Evolutionary conservation across 2,113 vertebrate genomes (phyloP).

Genomic region (Vulpes lagopus): DNA sequence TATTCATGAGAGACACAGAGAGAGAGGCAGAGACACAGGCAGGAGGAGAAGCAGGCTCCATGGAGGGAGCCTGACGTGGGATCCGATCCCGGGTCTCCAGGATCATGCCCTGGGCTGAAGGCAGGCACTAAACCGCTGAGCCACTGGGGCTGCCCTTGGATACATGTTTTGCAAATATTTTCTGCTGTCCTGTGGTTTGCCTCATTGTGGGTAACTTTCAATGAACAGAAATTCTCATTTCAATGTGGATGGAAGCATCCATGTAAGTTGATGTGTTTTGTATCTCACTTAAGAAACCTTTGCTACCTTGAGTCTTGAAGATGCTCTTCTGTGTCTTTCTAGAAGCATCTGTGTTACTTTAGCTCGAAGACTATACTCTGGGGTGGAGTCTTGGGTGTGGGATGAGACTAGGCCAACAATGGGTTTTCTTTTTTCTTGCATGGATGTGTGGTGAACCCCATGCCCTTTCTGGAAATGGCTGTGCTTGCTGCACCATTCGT

Average conservation of each 20-base stretch:
- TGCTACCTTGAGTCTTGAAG: neutral
- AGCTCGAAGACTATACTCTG: neutral
- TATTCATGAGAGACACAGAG: too few species aligned
- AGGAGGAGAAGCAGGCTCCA: too few species aligned
- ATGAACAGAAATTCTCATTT: neutral
- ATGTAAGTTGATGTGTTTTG: neutral
- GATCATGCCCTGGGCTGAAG: too few species aligned
- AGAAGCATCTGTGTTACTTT: neutral
- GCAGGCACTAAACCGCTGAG: too few species aligned
- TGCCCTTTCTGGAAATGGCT: neutral
- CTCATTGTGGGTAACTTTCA: neutral
- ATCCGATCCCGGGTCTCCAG: too few species aligned
- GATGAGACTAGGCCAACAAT: too few species aligned
- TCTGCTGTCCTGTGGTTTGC: neutral
- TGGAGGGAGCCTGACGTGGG: too few species aligned
- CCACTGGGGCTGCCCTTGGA: neutral
- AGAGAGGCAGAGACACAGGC: too few species aligned
- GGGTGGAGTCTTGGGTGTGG: neutral
- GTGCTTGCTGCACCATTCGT: accelerated
- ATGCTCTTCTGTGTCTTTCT: neutral
- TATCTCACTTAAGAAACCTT: neutral
- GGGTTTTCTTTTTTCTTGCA: neutral
- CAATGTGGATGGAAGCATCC: neutral
- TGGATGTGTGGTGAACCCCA: accelerated
- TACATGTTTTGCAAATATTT: neutral